Evolutionary conservation across 1,140 invertebrate species (phyloP).

Genomic region (Mercenaria mercenaria): DNA sequence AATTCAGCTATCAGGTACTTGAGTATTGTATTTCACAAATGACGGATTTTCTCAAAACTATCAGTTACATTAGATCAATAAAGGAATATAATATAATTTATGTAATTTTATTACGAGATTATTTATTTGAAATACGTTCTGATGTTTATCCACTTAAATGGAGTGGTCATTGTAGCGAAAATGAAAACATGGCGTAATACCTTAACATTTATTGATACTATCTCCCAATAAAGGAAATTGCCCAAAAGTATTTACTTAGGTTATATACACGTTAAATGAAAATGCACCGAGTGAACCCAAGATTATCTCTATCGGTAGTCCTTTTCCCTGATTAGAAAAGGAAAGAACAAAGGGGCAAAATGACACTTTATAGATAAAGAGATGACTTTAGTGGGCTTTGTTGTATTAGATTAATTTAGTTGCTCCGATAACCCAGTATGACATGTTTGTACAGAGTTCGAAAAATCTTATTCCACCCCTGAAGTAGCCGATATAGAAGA

Average conservation of each 20-base stretch:
- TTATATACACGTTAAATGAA: neutral
- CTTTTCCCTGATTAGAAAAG: neutral
- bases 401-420: neutral
- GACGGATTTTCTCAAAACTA: too few relatives aligned
- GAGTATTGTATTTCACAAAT: too few relatives aligned
- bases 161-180: neutral
- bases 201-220: neutral
- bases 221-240: neutral
- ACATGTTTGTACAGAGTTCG: neutral
- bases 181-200: neutral
- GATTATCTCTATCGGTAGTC: neutral
- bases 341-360: neutral
- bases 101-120: neutral
- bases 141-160: neutral
- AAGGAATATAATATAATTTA: neutral
- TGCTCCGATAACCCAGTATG: neutral
- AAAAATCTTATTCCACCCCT: neutral
- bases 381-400: neutral
- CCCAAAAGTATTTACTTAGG: neutral
- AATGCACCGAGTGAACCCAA: slow-evolving; percentile 19
- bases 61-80: neutral
- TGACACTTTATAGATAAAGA: neutral
- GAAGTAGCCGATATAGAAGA: neutral
- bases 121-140: neutral
- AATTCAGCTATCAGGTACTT: too few relatives aligned